Evolutionary conservation across 2,113 vertebrate genomes (phyloP).

Genomic region (Reinhardtius hippoglossoides): DNA sequence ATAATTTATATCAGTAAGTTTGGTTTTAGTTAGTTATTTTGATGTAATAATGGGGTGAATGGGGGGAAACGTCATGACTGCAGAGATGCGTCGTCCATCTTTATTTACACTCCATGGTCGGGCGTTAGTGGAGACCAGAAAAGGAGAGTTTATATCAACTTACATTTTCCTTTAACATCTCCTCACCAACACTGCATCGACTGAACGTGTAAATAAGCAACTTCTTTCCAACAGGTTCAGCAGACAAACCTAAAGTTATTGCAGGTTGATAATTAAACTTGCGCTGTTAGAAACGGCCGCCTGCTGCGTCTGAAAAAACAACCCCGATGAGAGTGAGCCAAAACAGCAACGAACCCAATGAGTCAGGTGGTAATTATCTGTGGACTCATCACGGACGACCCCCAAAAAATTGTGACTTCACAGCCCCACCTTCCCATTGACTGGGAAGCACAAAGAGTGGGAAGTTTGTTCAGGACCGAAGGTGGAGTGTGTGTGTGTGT

Average conservation of each 20-base stretch:
- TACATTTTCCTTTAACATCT: too few species aligned
- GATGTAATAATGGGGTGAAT: too few species aligned
- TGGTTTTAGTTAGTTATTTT: too few species aligned
- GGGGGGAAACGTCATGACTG: too few species aligned
- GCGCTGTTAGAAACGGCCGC: neutral
- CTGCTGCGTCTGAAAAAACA: neutral
- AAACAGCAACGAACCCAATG: neutral
- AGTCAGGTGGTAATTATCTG: neutral
- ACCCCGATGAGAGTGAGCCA: neutral
- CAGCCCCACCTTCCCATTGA: conserved; percentile 4
- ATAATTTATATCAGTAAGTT: too few species aligned
- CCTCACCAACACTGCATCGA: neutral
- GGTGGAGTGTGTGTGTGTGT: conserved; percentile 6
- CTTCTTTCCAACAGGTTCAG: neutral
- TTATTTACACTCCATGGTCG: too few species aligned
- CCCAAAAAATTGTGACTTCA: neutral
- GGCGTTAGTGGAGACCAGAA: neutral
- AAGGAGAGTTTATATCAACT: too few species aligned
- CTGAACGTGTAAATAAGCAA: neutral
- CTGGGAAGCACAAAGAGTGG: conserved; percentile 20
- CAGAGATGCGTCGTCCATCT: too few species aligned
- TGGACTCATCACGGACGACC: neutral
- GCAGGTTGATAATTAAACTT: neutral
- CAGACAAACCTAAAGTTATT: neutral
- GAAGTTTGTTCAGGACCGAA: conserved; percentile 13